Percentiles rank a stretch among this genome's conserved stretches.
These are phyloP conservation scores for Lasioglossum calceatum DNA, from an alignment of 2,888 invertebrate genomes.

Conservation along the genomic window DNA sequence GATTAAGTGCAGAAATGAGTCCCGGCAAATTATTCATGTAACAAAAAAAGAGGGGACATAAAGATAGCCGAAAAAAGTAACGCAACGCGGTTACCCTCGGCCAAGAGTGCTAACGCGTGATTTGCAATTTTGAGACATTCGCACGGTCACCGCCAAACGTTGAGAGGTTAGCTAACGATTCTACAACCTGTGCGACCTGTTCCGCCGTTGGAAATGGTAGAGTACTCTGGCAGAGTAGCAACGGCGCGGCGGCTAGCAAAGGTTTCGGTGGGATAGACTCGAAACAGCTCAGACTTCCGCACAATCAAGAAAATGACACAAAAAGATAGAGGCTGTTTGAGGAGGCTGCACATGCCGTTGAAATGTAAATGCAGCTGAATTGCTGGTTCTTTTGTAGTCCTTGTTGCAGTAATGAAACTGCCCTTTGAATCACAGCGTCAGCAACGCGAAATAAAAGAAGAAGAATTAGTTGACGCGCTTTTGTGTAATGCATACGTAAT, in stretches of 20 bases:
- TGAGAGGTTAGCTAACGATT: neutral
- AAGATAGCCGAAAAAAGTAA: neutral
- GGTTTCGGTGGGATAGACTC: neutral
- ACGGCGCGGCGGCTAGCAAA: neutral
- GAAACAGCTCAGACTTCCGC: neutral
- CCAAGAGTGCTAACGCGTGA: constrained; percentile 14
- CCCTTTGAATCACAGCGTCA: neutral
- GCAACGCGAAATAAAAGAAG: neutral
- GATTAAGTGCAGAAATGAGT: constrained; percentile 33
- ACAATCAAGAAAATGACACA: constrained; percentile 8
- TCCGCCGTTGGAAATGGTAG: neutral
- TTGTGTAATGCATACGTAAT: neutral
- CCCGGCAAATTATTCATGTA: constrained; percentile 43
- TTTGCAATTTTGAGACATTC: constrained; percentile 40
- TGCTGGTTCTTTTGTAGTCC: constrained; percentile 10
- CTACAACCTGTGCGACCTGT: neutral
- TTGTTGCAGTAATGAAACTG: constrained; percentile 12
- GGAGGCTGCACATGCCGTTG: constrained; percentile 3
- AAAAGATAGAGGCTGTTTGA: neutral
- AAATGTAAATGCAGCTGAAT: constrained; percentile 11
- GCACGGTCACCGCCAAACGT: neutral
- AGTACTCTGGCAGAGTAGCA: neutral
- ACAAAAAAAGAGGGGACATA: constrained; percentile 6
- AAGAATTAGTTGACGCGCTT: neutral
- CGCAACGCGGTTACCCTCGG: neutral